Base-by-base conservation (phyloP, 23 tunicate species). In the Botrylloides violaceus region DNA sequence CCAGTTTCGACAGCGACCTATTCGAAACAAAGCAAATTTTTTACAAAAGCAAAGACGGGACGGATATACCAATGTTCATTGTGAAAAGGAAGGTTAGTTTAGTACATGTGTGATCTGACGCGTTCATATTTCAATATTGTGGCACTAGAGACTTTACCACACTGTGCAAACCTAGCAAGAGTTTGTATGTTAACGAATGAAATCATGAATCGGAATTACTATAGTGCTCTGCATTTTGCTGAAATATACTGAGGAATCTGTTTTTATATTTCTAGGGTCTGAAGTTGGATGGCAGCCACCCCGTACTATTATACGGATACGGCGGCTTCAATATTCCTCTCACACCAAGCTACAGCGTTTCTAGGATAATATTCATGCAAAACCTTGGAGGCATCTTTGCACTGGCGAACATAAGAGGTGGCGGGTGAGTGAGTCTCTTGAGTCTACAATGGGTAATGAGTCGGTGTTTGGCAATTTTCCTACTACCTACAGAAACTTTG, bases 11-110 rank as follows among this genome's bases (percentile, higher is more conserved):
- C 47, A 22, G 81, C 19, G 32, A 33, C 32, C 64, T 79, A 50
- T 95, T 95, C 58, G 83, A 76, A 74, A 95, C 99, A 5, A 56
- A 76, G 20, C 99, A 95, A 71, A 76, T 87, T 23, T 95, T 95
- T 49, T 95, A 95, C 59, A 23, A 82, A 6, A 87, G 96, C 80
- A 87, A 95, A 58, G 99, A 95, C 59, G 99, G 92, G 24, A 95
- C 99, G n/a, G 82, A 82, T 61, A 80, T 95, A 18, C 99, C 99
- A 0, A 95, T 95, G 99, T 95, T 95, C 70, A 87, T 95, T 34
- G 90, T 87, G 2, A 84, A 89, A 20, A 87, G 55, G 49, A 95
- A 87, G 73, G 97, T 87, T 47, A 80, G 68, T 0, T 6, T 6
- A 26, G 19, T n/a, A n/a, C n/a, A n/a, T n/a, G n/a, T n/a, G n/a